Percentiles rank a stretch among this genome's conserved stretches.
Evolutionary conservation across 2,888 invertebrate genomes (phyloP).

Genomic region (Spialia ferax): DNA sequence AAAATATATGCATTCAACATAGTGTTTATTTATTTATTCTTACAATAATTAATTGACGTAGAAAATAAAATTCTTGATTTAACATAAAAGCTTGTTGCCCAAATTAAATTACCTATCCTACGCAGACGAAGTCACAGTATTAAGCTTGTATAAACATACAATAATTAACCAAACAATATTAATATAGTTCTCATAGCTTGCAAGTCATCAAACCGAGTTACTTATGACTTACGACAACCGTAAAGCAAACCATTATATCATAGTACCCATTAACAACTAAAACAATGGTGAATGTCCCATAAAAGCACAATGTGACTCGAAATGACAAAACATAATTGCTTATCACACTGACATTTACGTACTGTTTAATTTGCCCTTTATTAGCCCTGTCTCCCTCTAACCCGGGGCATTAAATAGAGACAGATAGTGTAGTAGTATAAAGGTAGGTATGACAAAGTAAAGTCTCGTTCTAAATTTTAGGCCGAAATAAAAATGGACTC

Average conservation of each 20-base stretch:
- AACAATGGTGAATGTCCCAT: conserved; percentile 25
- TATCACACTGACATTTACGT: conserved; percentile 39
- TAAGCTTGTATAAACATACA: too few relatives aligned
- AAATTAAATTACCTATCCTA: too few relatives aligned
- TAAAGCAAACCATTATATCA: conserved; percentile 21
- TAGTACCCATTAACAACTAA: conserved; percentile 23
- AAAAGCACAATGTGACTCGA: conserved; percentile 29
- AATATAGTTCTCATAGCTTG: not conserved
- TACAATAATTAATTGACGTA: too few relatives aligned
- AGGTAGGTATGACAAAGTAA: not conserved
- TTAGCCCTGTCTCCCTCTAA: conserved; percentile 18
- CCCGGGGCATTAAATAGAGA: conserved; percentile 14
- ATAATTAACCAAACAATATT: too few relatives aligned
- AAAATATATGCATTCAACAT: too few relatives aligned
- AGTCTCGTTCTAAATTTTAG: not conserved
- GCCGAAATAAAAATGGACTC: conserved; percentile 1
- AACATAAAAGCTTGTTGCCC: too few relatives aligned
- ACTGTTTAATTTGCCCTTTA: conserved; percentile 37
- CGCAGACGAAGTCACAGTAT: too few relatives aligned
- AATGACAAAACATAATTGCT: conserved; percentile 38
- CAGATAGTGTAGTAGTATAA: too few relatives aligned
- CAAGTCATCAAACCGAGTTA: conserved; percentile 5
- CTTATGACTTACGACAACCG: not conserved
- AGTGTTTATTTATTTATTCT: too few relatives aligned
- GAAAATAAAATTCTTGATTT: too few relatives aligned